These are phyloP conservation scores for Tachypleus tridentatus DNA, from an alignment of 1,140 invertebrate genomes.

Conservation along the genomic window DNA sequence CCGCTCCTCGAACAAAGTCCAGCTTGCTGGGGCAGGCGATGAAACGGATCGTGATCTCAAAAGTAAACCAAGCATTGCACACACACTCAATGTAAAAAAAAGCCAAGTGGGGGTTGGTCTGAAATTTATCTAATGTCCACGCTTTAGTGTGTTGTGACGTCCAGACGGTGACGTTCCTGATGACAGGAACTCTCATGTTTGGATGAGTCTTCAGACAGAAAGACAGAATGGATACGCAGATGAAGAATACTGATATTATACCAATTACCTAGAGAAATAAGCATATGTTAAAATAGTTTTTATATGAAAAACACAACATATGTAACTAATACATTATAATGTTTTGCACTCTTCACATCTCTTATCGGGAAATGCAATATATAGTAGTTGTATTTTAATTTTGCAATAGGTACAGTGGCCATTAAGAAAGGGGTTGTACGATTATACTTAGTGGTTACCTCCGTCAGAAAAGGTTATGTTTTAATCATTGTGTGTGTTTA, in stretches of 20 bases:
- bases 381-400: no score
- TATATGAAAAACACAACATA: no score
- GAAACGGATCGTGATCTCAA: slow-evolving; percentile 74
- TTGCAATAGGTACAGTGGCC: no score
- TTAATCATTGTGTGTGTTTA: no score
- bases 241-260: slow-evolving; percentile 79
- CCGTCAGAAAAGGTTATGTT: no score
- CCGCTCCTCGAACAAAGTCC: slow-evolving; percentile 80
- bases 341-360: no score
- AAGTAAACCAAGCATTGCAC: slow-evolving; percentile 92
- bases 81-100: slow-evolving; percentile 86
- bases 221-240: slow-evolving; percentile 78
- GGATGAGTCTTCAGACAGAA: slow-evolving; percentile 92
- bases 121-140: slow-evolving; percentile 45
- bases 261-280: slow-evolving; percentile 47
- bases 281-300: no score
- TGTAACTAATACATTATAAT: no score
- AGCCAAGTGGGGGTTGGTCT: slow-evolving; percentile 66
- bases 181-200: slow-evolving; percentile 56
- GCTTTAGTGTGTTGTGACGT: slow-evolving; percentile 22
- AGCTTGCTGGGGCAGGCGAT: slow-evolving; percentile 82
- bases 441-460: no score
- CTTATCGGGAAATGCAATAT: no score
- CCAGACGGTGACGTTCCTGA: slow-evolving; percentile 41
- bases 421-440: no score